Conservation (phyloP, 2,113 vertebrate species). For the Brachyhypopomus gauderio region DNA sequence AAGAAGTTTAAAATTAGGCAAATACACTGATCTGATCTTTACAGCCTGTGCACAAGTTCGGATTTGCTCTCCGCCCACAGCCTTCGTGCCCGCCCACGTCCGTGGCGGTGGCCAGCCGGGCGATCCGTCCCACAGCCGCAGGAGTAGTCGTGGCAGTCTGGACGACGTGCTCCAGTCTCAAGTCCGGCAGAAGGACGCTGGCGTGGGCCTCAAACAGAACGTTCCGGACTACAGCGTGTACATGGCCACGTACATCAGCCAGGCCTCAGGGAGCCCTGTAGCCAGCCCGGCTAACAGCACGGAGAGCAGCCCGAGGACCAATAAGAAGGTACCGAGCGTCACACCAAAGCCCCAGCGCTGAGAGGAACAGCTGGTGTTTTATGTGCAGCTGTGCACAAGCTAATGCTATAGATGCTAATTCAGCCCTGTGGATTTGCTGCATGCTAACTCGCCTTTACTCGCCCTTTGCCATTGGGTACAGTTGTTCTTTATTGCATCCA, state of each 20-base stretch:
- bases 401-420: too few species aligned
- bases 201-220: slow-evolving; percentile 80
- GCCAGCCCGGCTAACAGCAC: slow-evolving; percentile 83
- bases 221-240: slow-evolving; percentile 91
- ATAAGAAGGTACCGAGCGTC: slow-evolving; percentile 81
- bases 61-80: slow-evolving; percentile 65
- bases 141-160: slow-evolving; percentile 87
- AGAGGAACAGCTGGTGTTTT: too few species aligned
- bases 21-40: neutral
- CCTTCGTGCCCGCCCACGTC: slow-evolving; percentile 76
- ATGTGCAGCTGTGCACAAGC: too few species aligned
- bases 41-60: neutral
- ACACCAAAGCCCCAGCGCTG: too few species aligned
- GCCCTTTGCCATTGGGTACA: too few species aligned
- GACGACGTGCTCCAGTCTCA: slow-evolving; percentile 83
- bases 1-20: neutral
- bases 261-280: slow-evolving; percentile 75
- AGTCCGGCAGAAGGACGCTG: slow-evolving; percentile 81
- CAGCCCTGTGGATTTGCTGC: too few species aligned
- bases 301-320: slow-evolving; percentile 86
- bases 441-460: neutral
- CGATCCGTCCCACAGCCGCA: slow-evolving; percentile 83
- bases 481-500: neutral
- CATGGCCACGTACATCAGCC: slow-evolving; percentile 91
- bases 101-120: slow-evolving; percentile 77